Evolutionary conservation across 2,888 invertebrate species (phyloP).

Genomic region (Trypoxylon attenuatum): DNA sequence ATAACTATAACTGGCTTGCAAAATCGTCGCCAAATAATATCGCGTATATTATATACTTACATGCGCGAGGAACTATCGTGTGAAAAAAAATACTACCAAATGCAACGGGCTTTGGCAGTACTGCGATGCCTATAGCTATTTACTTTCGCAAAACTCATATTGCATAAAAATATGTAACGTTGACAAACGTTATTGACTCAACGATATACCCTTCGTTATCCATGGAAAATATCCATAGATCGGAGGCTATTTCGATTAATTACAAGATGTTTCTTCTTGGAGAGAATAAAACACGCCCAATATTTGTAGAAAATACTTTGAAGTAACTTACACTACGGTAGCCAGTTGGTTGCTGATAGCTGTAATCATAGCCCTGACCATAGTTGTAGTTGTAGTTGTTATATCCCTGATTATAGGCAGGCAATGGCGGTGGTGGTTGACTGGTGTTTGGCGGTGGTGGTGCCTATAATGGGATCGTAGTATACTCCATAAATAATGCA

Average conservation of each 20-base stretch:
- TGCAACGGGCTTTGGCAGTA: no score
- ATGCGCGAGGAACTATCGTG: background rate
- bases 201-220: no score
- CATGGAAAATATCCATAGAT: background rate
- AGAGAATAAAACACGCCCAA: no score
- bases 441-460: conserved; percentile 69
- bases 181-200: background rate
- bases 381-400: conserved; percentile 71
- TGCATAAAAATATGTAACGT: background rate
- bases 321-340: conserved; percentile 71
- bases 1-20: conserved; percentile 53
- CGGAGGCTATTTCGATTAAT: no score
- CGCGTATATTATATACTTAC: conserved; percentile 61
- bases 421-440: conserved; percentile 69
- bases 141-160: no score
- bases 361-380: conserved; percentile 66
- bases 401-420: conserved; percentile 67
- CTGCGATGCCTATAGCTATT: no score
- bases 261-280: no score
- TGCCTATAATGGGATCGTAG: conserved; percentile 46
- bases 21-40: conserved; percentile 56
- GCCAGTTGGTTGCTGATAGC: conserved; percentile 66
- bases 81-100: conserved; percentile 33
- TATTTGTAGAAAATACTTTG: no score
- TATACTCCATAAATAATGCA: background rate